A percentile compares a stretch with the other conserved stretches of the same genome.
Conservation (phyloP, 2,888 invertebrate genomes). For the Nomada hirtipes region DNA sequence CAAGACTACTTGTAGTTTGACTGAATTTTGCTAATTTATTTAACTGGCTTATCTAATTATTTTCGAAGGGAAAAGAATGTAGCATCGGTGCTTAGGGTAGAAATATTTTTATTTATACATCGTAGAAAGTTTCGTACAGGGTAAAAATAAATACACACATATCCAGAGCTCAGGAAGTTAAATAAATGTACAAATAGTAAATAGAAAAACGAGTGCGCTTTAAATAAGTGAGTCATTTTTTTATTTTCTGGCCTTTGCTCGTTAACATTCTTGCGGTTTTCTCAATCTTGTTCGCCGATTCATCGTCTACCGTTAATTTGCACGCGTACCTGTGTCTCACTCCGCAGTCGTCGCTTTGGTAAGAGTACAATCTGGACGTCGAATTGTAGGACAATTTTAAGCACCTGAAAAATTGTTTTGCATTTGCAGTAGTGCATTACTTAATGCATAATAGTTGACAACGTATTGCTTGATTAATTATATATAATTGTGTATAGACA, state of each 20-base stretch:
- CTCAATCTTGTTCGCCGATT: slow-evolving; percentile 79
- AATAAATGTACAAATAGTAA: background rate
- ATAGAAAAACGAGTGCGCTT: too few species aligned
- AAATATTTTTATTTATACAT: slow-evolving; percentile 5
- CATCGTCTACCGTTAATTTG: slow-evolving; percentile 85
- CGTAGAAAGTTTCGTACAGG: background rate
- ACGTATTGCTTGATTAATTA: too few species aligned
- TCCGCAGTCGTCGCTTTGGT: slow-evolving; percentile 91
- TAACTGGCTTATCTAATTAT: too few species aligned
- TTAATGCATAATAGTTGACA: background rate
- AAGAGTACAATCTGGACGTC: slow-evolving; percentile 87
- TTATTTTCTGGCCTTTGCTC: background rate
- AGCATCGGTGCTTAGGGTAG: background rate
- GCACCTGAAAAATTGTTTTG: slow-evolving; percentile 85
- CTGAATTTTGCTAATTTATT: background rate
- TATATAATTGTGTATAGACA: too few species aligned
- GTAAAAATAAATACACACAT: background rate
- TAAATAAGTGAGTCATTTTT: background rate
- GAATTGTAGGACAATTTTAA: slow-evolving; percentile 89
- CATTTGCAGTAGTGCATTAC: too few species aligned
- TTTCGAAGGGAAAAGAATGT: background rate
- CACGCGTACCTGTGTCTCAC: slow-evolving; percentile 89
- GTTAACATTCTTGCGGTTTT: slow-evolving; percentile 72
- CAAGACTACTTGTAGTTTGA: background rate
- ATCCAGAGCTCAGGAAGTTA: background rate